A percentile compares a stretch with the other conserved stretches of the same genome.
Evolutionary conservation across 2,888 invertebrate genomes (phyloP).

Genomic region (Crocallis elinguaria): DNA sequence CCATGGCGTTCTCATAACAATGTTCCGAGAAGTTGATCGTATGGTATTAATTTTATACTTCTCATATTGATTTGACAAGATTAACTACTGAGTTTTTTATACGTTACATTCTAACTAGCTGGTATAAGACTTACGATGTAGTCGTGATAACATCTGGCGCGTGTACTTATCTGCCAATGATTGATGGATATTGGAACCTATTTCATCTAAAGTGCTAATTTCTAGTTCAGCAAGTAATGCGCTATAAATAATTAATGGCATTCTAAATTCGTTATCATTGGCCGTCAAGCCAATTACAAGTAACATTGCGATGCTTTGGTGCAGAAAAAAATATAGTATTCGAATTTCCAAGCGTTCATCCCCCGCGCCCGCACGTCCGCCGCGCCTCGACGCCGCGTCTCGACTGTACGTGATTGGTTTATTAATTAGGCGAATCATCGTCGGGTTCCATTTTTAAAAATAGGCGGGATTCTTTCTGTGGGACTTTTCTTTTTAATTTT

Average conservation of each 20-base stretch:
- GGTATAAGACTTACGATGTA: constrained; percentile 40
- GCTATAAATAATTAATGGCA: constrained; percentile 65
- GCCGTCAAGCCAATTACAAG: constrained; percentile 81
- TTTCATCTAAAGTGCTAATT: constrained; percentile 49
- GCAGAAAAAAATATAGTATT: constrained; percentile 82
- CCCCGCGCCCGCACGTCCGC: constrained; percentile 83
- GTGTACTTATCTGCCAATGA: constrained; percentile 54
- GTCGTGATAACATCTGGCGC: constrained; percentile 48
- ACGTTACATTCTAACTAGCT: constrained; percentile 45
- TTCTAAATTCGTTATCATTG: constrained; percentile 70
- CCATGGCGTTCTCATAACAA: constrained; percentile 57
- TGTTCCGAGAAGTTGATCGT: constrained; percentile 59
- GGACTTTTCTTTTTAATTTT: constrained; percentile 82
- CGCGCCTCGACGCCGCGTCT: constrained; percentile 83
- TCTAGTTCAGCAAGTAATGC: constrained; percentile 53
- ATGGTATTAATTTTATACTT: constrained; percentile 58
- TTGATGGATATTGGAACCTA: constrained; percentile 48
- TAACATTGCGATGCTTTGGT: constrained; percentile 76
- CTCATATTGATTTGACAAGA: constrained; percentile 62
- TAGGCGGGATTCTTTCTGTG: constrained; percentile 83
- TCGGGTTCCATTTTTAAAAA: constrained; percentile 81
- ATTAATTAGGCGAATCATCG: constrained; percentile 85
- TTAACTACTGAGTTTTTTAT: constrained; percentile 57
- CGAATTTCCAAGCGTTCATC: constrained; percentile 83
- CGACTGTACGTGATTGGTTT: constrained; percentile 85